Conservation (phyloP, 1,140 invertebrate species). For the Pteromalus puparum region DNA sequence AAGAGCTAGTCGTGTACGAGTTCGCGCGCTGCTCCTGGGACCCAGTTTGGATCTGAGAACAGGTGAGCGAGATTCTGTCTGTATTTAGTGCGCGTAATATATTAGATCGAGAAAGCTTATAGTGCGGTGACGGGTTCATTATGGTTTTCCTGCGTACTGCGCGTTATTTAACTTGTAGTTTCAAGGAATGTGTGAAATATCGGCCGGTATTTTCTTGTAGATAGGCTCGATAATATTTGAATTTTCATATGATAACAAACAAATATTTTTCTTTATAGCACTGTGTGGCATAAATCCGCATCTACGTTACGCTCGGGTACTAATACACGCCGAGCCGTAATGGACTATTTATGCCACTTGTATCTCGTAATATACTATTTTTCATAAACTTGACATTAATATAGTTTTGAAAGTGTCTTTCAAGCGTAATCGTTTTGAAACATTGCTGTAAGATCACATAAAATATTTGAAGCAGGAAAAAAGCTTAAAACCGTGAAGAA, state of each 20-base stretch:
- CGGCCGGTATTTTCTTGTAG: not conserved
- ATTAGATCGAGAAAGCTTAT: not conserved
- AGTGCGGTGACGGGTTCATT: not conserved
- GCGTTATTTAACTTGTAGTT: not conserved
- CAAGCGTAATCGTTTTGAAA: too few relatives aligned
- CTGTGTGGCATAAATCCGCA: too few relatives aligned
- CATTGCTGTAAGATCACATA: too few relatives aligned
- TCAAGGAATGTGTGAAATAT: not conserved
- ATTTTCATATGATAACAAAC: too few relatives aligned
- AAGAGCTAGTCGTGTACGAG: not conserved
- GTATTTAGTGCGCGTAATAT: not conserved
- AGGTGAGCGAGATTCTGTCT: not conserved
- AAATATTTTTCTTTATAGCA: not conserved
- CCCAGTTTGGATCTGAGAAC: not conserved
- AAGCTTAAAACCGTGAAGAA: too few relatives aligned
- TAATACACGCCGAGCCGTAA: too few relatives aligned
- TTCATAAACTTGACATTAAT: not conserved
- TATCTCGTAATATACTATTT: too few relatives aligned
- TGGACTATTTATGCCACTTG: too few relatives aligned
- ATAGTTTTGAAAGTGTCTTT: too few relatives aligned
- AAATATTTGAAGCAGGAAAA: too few relatives aligned
- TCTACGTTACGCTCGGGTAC: too few relatives aligned
- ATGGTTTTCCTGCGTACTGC: not conserved
- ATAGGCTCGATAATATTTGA: not conserved
- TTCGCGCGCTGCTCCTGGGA: not conserved